Percentiles rank a stretch among this genome's conserved stretches.
phyloP scores from a whole-genome alignment of 2,888 invertebrate species.

The Eulithis testata region DNA sequence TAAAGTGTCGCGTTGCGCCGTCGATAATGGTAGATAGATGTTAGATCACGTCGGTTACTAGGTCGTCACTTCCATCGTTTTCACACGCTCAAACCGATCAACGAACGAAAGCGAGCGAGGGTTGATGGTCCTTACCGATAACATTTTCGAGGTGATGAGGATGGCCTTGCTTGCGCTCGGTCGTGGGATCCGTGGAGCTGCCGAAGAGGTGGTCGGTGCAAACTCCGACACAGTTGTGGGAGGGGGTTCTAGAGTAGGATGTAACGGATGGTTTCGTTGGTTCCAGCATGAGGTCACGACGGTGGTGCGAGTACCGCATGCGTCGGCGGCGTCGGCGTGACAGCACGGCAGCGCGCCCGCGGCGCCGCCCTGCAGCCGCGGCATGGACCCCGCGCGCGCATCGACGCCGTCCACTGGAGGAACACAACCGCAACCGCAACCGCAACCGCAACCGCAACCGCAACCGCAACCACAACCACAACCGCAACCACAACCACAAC shows the following conservation, averaged over 20 bases:
- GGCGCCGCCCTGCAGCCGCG: conserved; percentile 75
- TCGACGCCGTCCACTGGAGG: conserved; percentile 77
- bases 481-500: conserved; percentile 51
- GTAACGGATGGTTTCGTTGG: conserved; percentile 4
- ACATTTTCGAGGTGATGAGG: no score
- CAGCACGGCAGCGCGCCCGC: conserved; percentile 76
- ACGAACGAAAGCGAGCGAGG: no score
- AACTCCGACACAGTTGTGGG: not conserved
- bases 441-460: no score
- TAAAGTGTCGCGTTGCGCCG: not conserved
- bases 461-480: conserved; percentile 55
- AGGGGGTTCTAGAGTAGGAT: not conserved
- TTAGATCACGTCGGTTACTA: not conserved
- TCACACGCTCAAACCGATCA: no score
- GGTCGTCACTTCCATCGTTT: not conserved
- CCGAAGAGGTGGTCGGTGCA: not conserved
- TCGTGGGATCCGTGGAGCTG: no score
- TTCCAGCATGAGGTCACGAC: conserved; percentile 82
- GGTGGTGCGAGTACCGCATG: conserved; percentile 62
- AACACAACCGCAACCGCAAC: conserved; percentile 59
- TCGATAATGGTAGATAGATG: not conserved
- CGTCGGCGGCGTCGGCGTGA: conserved; percentile 76
- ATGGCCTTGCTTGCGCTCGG: no score
- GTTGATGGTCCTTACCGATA: no score
- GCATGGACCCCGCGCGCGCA: conserved; percentile 76